A percentile compares a stretch with the other conserved stretches of the same genome.
phyloP scores from a whole-genome alignment of 2,888 invertebrate genomes.

The Venustoraphidia nigricollis region DNA sequence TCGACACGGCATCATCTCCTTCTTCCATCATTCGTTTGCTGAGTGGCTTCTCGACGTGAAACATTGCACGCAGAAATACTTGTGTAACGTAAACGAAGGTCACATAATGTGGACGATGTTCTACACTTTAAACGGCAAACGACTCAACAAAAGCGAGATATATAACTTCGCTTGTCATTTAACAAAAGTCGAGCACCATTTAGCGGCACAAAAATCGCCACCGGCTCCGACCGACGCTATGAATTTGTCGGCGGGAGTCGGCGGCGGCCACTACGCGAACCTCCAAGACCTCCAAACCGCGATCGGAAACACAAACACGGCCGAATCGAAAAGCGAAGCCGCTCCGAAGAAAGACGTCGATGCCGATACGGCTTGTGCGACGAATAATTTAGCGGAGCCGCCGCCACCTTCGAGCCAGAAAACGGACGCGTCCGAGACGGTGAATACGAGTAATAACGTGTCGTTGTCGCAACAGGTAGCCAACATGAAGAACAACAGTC shows the following conservation, averaged over 20 bases:
- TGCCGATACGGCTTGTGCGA: conserved; percentile 6
- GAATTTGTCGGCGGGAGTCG: conserved; percentile 17
- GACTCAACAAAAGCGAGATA: conserved; percentile 56
- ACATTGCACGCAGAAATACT: conserved; percentile 88
- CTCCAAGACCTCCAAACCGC: conserved; percentile 23
- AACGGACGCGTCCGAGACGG: conserved; percentile 8
- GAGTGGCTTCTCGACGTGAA: conserved; percentile 95
- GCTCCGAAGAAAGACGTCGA: conserved; percentile 14
- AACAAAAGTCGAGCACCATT: conserved; percentile 48
- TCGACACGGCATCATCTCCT: conserved; percentile 41
- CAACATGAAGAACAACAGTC: no score
- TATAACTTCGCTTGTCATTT: conserved; percentile 58
- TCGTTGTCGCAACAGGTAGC: neutral
- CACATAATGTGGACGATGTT: conserved; percentile 80
- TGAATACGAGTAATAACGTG: conserved; percentile 18
- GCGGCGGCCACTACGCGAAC: conserved; percentile 6
- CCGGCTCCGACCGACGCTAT: conserved; percentile 13
- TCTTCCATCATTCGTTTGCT: conserved; percentile 91
- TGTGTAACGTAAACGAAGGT: conserved; percentile 75
- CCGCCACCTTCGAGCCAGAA: conserved; percentile 5
- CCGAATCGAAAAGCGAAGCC: neutral
- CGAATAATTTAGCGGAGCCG: conserved; percentile 2
- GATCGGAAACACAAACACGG: conserved; percentile 13
- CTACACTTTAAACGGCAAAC: conserved; percentile 53
- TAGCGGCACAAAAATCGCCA: conserved; percentile 30